Evolutionary conservation across 2,888 invertebrate genomes (phyloP), one percentile per base, ranked within the genome.

Genomic region (Diplazon laetatorius): DNA sequence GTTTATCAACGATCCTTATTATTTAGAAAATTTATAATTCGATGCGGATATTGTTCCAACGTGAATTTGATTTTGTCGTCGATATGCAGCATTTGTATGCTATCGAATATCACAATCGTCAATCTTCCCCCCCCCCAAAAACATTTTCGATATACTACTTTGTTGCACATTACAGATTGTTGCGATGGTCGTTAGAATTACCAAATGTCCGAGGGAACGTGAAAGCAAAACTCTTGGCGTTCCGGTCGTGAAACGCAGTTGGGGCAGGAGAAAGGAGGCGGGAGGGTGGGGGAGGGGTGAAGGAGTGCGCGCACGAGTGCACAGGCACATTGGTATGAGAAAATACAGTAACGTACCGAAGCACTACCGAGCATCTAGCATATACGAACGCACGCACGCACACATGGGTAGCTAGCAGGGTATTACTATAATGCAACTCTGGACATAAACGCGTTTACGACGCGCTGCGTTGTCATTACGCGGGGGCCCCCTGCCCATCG

Each of bases 371-470:
- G 85, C 85, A 86, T 86, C 82, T 85, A 83, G 85, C 85, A n/a
- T n/a, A n/a, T n/a, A n/a, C n/a, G n/a, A n/a, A n/a, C n/a, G n/a
- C n/a, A n/a, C n/a, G n/a, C n/a, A n/a, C n/a, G 30, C 30, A 84
- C 85, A 85, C 86, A 84, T 85, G 84, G 85, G 86, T 83, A 85
- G 84, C 87, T 87, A 85, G 85, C 86, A 86, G 89, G n/a, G 87
- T 89, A 90, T 89, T 89, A 89, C 89, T 88, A 88, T 90, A 90
- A 90, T 90, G 89, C 89, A 89, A 89, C 90, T 89, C 87, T 85
- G 90, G 85, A 89, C 90, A 90, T 91, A 90, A 91, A 91, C 90
- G 88, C 88, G 90, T 91, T 91, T 91, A 91, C 90, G 90, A 90
- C 88, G 88, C 88, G 87, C 89, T 90, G 89, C 89, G 90, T 91